Conservation (phyloP, 1,140 invertebrate species). For the Myzus persicae region DNA sequence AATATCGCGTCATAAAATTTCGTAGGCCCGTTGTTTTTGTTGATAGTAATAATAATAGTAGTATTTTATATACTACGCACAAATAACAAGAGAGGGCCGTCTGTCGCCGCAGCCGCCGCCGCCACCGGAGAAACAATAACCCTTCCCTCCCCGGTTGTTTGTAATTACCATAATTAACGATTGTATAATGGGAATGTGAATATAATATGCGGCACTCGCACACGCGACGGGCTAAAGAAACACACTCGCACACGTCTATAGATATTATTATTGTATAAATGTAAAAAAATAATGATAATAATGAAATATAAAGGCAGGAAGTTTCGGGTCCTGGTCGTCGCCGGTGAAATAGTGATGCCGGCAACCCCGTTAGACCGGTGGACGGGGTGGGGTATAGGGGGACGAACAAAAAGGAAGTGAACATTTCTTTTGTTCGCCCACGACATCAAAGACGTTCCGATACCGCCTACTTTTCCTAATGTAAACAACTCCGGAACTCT, state of each 20-base stretch:
- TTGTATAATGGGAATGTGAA: constrained; percentile 28
- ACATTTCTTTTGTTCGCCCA: constrained; percentile 44
- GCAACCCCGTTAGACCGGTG: neutral
- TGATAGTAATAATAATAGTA: constrained; percentile 9
- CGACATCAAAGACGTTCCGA: constrained; percentile 44
- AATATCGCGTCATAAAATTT: constrained; percentile 9
- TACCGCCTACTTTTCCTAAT: constrained; percentile 28
- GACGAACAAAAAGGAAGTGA: constrained; percentile 30
- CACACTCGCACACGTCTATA: neutral
- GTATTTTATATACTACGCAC: neutral
- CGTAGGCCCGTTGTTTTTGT: neutral
- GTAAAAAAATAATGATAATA: constrained; percentile 21
- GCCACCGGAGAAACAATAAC: neutral
- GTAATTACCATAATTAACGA: constrained; percentile 51
- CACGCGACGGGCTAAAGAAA: neutral
- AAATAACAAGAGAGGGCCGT: neutral
- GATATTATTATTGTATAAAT: neutral
- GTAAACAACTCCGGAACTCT: neutral
- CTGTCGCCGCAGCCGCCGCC: neutral
- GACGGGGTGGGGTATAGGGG: neutral
- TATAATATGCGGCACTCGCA: neutral
- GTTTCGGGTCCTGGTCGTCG: constrained; percentile 20
- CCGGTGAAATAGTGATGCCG: neutral
- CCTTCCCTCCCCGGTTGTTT: neutral
- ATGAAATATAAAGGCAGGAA: constrained; percentile 41